Evolutionary conservation across 2,888 invertebrate genomes (phyloP), one percentile per base, ranked within the genome.

Genomic region (Epinotia demarniana): DNA sequence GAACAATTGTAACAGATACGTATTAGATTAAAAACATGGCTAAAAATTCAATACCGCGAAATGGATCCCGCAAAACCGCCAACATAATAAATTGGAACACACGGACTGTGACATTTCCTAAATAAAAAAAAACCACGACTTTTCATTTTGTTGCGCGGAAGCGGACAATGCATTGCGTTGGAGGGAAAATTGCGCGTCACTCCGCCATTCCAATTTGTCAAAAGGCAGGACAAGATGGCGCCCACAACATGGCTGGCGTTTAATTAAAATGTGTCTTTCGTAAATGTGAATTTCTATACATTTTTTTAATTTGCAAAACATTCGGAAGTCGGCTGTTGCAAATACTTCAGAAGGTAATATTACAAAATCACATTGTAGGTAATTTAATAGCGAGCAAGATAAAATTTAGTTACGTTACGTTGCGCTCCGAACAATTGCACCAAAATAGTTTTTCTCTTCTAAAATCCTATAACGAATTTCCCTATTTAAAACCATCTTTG

Each of bases 181-280:
- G 91, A 90, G 92, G 92, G 92, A 92, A 93, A 93, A 93, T 93
- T 93, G 93, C 93, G 93, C 93, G 94, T 94, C 94, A 94, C 92
- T 92, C 92, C 90, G 87, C 88, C 92, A 89, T 91, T 92, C 92
- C 94, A 93, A 94, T 94, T 94, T 94, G 93, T 94, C 93, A 94
- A 67, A 67, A 94, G 87, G 86, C 87, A 86, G 89, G 89, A 88
- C 91, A 92, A 93, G 92, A 93, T 93, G 94, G 93, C 92, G 89
- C 85, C 86, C 82, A 86, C 84, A 90, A 92, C 90, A 92, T 91
- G 92, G 89, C 90, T 89, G 87, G 87, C 86, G 90, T 92, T 92
- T 93, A 93, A 93, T 93, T 92, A 93, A 93, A 93, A 92, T 88
- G 88, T 89, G 86, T 91, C 90, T 91, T 90, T 91, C 90, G 64